Evolutionary conservation across 2,797 vertebrate genomes (phyloP), one percentile per base, ranked within the genome.

Genomic region (Rhinogobio ventralis): DNA sequence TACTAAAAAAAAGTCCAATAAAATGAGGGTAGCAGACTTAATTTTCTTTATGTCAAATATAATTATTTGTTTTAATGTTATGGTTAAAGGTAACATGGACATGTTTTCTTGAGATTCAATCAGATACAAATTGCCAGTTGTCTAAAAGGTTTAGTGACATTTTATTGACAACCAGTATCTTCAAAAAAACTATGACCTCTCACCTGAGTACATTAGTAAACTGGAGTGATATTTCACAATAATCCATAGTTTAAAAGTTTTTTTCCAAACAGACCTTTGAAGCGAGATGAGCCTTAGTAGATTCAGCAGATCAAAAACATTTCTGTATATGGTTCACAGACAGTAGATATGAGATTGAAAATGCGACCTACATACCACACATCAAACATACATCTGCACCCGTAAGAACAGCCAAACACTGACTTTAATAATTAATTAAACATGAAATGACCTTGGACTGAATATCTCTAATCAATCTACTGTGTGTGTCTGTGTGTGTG

Each of bases 361-460:
- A 82, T 28, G 60, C 10, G 60, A 83, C 81, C 72, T 75, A 67
- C 72, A 83, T 84, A 71, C 45, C 55, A 53, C 51, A 83, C 80
- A 85, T 79, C 51, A 83, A 66, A 81, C 42, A 71, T 36, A 53
- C 45, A 46, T 74, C 81, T 83, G 45, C 71, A 62, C 68, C 1
- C 1, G 7, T 15, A 73, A 51, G 30, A 74, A 39, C 71, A 79
- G 57, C 57, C 68, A n/a, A 74, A 74, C 30, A 30, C 68, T 45
- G 67, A 64, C 42, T 75, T 83, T 75, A 75, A 42, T 83, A 83
- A 76, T 82, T 23, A 77, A 69, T 39, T 68, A 42, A 46, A 42
- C 25, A 25, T 51, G 25, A 67, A 81, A 82, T 45, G 79, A 79
- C 83, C 74, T 78, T 76, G 66, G 36, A 78, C 19, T 51, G 39